A percentile compares a stretch with the other conserved stretches of the same genome.
Evolutionary conservation across 1,140 invertebrate species (phyloP).

Genomic region (Cydia splendana): DNA sequence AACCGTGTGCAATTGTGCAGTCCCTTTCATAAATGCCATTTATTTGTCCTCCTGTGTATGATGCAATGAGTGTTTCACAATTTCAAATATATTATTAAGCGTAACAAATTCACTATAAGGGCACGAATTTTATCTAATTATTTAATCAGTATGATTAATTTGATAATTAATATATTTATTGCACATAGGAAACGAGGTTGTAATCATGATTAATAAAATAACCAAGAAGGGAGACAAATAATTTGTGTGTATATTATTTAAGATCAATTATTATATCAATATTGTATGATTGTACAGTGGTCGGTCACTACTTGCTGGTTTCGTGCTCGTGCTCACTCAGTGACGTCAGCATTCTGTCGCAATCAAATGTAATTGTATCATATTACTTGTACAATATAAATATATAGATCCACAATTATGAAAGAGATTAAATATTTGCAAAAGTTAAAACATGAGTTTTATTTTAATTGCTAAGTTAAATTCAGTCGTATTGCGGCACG

Average conservation of each 20-base stretch:
- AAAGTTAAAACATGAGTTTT: conserved; percentile 75
- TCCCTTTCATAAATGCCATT: conserved; percentile 11
- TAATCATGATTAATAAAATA: conserved; percentile 68
- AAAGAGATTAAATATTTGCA: conserved; percentile 81
- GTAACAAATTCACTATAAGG: conserved; percentile 46
- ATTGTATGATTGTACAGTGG: conserved; percentile 66
- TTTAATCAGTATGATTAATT: conserved; percentile 48
- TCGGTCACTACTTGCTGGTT: conserved; percentile 59
- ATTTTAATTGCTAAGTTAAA: conserved; percentile 50
- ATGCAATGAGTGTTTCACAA: conserved; percentile 43
- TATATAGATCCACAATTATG: conserved; percentile 81
- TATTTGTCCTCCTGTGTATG: conserved; percentile 41
- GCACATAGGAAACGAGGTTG: conserved; percentile 79
- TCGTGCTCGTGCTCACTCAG: conserved; percentile 51
- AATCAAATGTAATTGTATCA: conserved; percentile 77
- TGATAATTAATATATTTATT: conserved; percentile 52
- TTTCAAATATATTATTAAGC: conserved; percentile 40
- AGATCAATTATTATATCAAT: conserved; percentile 63
- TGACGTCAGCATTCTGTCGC: conserved; percentile 60
- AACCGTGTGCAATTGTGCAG: conserved; percentile 26
- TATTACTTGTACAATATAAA: conserved; percentile 81
- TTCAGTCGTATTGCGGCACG: conserved; percentile 46
- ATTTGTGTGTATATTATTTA: conserved; percentile 78
- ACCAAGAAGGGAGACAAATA: conserved; percentile 71
- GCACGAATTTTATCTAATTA: conserved; percentile 52